These are phyloP conservation scores for Brachycybe producta DNA, from an alignment of 2,888 invertebrate genomes.

Conservation along the genomic window DNA sequence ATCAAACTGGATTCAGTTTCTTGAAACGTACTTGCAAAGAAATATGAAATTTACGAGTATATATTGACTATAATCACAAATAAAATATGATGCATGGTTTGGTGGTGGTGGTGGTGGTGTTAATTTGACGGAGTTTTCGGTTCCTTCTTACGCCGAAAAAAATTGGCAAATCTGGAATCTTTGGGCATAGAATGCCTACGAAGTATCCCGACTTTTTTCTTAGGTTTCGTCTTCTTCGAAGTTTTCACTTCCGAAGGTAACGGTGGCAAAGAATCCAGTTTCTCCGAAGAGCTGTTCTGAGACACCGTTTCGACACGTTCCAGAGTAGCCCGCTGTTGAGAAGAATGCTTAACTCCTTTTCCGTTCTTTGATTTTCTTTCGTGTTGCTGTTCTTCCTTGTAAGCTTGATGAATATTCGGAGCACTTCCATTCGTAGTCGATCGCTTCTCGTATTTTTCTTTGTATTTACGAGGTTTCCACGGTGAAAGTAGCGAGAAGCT, in stretches of 20 bases:
- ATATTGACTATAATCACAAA: too few species aligned
- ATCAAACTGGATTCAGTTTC: too few species aligned
- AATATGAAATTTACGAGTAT: too few species aligned
- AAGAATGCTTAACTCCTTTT: background rate
- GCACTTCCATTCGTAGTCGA: background rate
- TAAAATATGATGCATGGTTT: too few species aligned
- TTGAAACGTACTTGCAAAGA: too few species aligned
- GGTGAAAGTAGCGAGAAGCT: constrained; percentile 73
- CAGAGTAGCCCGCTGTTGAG: too few species aligned
- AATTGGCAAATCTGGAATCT: constrained; percentile 25
- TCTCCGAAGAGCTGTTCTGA: constrained; percentile 17
- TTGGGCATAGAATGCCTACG: constrained; percentile 27
- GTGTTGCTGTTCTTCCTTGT: background rate
- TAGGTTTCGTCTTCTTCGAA: background rate
- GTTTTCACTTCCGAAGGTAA: constrained; percentile 13
- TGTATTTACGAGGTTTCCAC: constrained; percentile 62
- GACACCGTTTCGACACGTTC: too few species aligned
- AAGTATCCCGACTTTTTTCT: constrained; percentile 13
- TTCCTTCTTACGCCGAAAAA: constrained; percentile 19
- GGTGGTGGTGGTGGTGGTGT: background rate
- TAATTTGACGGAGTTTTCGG: background rate
- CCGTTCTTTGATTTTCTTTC: too few species aligned
- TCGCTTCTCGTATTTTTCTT: constrained; percentile 49
- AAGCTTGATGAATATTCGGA: background rate
- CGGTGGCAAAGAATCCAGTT: constrained; percentile 17